Conservation (phyloP, 1,140 invertebrate species). For the Formica exsecta region DNA sequence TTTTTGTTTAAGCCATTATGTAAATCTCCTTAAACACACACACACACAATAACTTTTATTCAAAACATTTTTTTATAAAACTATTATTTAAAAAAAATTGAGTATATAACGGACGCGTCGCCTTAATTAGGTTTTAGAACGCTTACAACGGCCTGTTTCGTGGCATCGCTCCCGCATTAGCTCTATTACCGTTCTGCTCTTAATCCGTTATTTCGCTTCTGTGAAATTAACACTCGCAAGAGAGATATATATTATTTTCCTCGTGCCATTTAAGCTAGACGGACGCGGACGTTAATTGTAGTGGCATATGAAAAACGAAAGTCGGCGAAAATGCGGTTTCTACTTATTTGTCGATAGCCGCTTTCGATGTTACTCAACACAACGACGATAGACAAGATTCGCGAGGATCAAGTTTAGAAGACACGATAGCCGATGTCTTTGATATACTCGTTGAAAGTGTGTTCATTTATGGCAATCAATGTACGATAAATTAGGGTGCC, state of each 20-base stretch:
- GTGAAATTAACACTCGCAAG: conserved; percentile 14
- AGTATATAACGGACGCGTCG: conserved; percentile 35
- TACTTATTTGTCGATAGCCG: conserved; percentile 49
- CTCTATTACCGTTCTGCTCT: conserved; percentile 31
- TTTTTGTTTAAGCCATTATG: too few species aligned
- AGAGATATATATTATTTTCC: conserved; percentile 16
- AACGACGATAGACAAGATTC: neutral
- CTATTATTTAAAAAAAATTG: too few species aligned
- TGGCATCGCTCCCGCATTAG: neutral
- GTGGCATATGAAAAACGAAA: conserved; percentile 14
- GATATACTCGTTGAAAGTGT: neutral
- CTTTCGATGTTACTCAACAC: conserved; percentile 39
- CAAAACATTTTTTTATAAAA: too few species aligned
- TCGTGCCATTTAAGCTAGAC: neutral
- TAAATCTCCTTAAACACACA: too few species aligned
- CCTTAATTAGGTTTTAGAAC: conserved; percentile 52
- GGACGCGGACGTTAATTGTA: neutral
- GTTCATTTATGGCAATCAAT: neutral
- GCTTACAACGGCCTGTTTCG: neutral
- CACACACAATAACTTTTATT: too few species aligned
- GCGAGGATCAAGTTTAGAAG: neutral
- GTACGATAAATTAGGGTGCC: neutral
- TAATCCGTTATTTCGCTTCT: conserved; percentile 39
- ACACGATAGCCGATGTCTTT: neutral
- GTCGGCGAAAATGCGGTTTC: conserved; percentile 23